These are phyloP conservation scores for Melanocharis versteri DNA, from an alignment of 2,113 vertebrate genomes.

Conservation along the genomic window DNA sequence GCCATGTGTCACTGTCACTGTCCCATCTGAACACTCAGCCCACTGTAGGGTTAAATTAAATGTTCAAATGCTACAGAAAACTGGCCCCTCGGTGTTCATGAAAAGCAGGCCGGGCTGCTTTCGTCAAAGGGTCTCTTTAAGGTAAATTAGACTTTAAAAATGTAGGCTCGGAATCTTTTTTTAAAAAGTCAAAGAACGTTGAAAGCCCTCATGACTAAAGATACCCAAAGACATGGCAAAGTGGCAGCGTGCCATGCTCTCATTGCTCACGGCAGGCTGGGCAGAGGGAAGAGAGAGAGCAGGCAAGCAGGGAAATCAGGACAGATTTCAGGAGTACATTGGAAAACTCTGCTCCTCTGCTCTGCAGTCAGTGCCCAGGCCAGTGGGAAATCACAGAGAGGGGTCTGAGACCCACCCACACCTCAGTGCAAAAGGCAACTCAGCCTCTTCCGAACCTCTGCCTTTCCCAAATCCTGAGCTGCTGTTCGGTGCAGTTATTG, in stretches of 20 bases:
- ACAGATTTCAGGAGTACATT: background rate
- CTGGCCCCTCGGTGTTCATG: background rate
- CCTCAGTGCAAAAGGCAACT: background rate
- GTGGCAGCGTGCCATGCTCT: conserved; percentile 5
- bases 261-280: conserved; percentile 5
- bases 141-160: conserved; percentile 17
- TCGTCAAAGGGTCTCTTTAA: background rate
- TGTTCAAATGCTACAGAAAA: background rate
- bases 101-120: background rate
- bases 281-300: background rate
- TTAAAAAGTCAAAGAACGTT: background rate
- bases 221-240: conserved; percentile 4
- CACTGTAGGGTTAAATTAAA: background rate
- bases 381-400: background rate
- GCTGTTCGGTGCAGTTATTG: background rate
- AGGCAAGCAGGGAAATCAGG: conserved; percentile 16
- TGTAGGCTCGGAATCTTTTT: background rate
- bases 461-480: background rate
- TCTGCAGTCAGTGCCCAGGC: background rate
- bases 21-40: background rate
- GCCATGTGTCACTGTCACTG: accelerated
- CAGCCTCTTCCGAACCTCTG: background rate
- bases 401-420: background rate
- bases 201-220: conserved; percentile 23
- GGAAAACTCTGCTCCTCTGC: background rate